phyloP scores from a whole-genome alignment of 1,140 invertebrate genomes.

The Neoseiulus cucumeris region DNA sequence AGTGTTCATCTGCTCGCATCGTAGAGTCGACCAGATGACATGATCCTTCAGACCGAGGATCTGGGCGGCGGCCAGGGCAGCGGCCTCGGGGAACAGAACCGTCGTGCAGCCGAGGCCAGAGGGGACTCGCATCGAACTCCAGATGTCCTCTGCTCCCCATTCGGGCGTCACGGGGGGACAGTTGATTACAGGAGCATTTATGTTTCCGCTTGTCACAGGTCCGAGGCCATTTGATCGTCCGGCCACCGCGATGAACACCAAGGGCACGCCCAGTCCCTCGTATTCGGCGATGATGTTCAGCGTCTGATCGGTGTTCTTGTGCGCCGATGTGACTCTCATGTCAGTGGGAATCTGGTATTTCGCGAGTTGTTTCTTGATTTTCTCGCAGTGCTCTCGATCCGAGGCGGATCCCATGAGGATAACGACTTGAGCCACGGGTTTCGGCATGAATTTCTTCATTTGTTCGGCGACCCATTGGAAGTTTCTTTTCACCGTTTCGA shows the following conservation, averaged over 20 bases:
- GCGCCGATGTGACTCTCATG: slow-evolving; percentile 66
- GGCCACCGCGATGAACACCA: slow-evolving; percentile 83
- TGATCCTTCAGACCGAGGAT: slow-evolving; percentile 66
- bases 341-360: slow-evolving; percentile 50
- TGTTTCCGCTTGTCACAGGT: slow-evolving; percentile 79
- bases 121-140: slow-evolving; percentile 86
- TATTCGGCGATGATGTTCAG: slow-evolving; percentile 17
- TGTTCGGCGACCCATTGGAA: slow-evolving; percentile 81
- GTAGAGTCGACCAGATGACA: slow-evolving; percentile 65
- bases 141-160: slow-evolving; percentile 57
- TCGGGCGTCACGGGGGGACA: slow-evolving; percentile 64
- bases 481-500: slow-evolving; percentile 74
- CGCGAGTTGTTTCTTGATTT: slow-evolving; percentile 47
- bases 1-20: slow-evolving; percentile 54
- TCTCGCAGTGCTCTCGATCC: slow-evolving; percentile 57
- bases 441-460: slow-evolving; percentile 30
- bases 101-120: slow-evolving; percentile 84
- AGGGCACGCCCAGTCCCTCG: slow-evolving; percentile 38
- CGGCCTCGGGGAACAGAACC: slow-evolving; percentile 72
- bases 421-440: slow-evolving; percentile 35
- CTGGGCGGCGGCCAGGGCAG: slow-evolving; percentile 73
- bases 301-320: slow-evolving; percentile 66
- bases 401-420: slow-evolving; percentile 82
- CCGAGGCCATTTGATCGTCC: slow-evolving; percentile 91
- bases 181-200: slow-evolving; percentile 80